A percentile compares a stretch with the other conserved stretches of the same genome.
Conservation (phyloP, 2,797 vertebrate genomes). For the Anabacerthia variegaticeps region DNA sequence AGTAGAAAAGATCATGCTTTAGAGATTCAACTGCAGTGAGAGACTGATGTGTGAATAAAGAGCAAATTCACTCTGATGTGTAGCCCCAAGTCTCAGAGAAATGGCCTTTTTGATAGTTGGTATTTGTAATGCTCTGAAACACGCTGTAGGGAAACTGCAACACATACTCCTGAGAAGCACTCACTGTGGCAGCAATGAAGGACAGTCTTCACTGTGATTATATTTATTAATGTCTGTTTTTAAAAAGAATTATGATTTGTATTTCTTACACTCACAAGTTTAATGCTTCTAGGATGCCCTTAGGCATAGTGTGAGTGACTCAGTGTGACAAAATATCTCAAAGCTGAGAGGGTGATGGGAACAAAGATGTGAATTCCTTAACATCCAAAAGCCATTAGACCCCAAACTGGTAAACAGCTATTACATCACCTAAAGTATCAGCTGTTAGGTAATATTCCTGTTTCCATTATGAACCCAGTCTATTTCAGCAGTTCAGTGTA, state of each 20-base stretch:
- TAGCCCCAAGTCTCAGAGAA: background rate
- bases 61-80: background rate
- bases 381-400: background rate
- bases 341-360: background rate
- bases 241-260: background rate
- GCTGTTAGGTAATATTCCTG: background rate
- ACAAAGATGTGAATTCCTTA: background rate
- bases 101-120: background rate
- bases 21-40: background rate
- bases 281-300: background rate
- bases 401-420: background rate
- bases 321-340: background rate
- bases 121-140: background rate
- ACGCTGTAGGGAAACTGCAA: background rate
- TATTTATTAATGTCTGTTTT: background rate
- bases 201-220: background rate
- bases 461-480: background rate
- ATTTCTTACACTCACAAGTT: background rate
- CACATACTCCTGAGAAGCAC: background rate
- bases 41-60: background rate
- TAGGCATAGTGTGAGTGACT: background rate
- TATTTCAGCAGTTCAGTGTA: background rate
- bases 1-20: background rate
- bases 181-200: background rate
- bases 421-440: background rate